Base-by-base conservation (phyloP, 2,797 vertebrate genomes). In the Hippoglossus hippoglossus region DNA sequence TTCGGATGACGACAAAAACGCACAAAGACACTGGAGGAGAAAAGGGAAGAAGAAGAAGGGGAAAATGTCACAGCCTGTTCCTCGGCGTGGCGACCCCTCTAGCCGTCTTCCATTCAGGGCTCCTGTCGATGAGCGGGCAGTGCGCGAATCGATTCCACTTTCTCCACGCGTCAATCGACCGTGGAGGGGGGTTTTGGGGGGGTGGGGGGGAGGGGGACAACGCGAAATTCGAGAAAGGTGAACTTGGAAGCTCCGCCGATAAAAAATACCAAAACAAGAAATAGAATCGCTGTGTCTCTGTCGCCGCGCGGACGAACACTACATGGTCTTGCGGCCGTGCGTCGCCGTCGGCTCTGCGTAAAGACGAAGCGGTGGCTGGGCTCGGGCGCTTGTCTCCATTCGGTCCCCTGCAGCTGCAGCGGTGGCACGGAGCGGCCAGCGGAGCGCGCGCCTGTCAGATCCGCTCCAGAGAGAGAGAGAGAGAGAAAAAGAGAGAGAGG, bases 101-200 rank as follows among this genome's bases (percentile, higher is more conserved):
- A 89, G 79, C 87, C 82, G 89, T 90, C 90, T 91, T 91, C 91
- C 90, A 91, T 93, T 83, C 84, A 89, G 84, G 64, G 83, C 73
- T 75, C 83, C 76, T 28, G 85, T 81, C 83, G 83, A 84, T 8
- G 28, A 31, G 81, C 0, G 62, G 31, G 56, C 8, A 67, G 47
- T 67, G 13, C 15, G 44, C 15, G 16, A 77, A 89, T 91, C 90
- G 89, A 90, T 91, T 76, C 84, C 82, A 89, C 86, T 90, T 83
- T 81, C 80, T 75, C 59, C 31, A 69, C 49, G 89, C 83, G 77
- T 68, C 76, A 83, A 70, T 82, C 84, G 74, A 70, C 78, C 80
- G 82, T 56, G 69, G 70, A 44, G 65, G 59, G 22, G 67, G 59
- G 22, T 56, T 16, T 66, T 81, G 15, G 15, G 13, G 15, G 15